Conservation (phyloP, 2,797 vertebrate species). For the Bufotes viridis region DNA sequence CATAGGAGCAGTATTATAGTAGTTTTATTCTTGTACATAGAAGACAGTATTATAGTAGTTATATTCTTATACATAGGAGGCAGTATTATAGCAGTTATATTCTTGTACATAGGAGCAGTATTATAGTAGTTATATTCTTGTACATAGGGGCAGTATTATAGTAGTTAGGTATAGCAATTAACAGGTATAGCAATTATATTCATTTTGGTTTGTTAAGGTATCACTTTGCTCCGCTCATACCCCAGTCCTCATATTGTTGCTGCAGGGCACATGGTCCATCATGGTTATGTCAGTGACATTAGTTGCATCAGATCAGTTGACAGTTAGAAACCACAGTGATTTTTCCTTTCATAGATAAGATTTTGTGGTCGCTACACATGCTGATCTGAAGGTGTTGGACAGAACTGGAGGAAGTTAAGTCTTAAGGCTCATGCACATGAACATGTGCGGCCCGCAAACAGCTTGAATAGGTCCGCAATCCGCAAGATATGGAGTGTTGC, state of each 20-base stretch:
- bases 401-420: not conserved
- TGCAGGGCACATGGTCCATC: not conserved
- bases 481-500: too few species aligned
- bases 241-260: not conserved
- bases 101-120: not conserved
- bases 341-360: conserved; percentile 18
- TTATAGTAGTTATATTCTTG: not conserved
- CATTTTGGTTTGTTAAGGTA: too few species aligned
- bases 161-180: too few species aligned
- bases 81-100: not conserved
- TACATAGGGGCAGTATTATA: not conserved
- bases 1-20: not conserved
- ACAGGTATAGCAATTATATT: too few species aligned
- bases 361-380: not conserved
- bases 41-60: not conserved
- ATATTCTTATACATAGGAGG: not conserved
- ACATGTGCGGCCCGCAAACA: too few species aligned
- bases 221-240: not conserved
- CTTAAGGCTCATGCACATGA: not conserved
- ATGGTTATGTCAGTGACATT: not conserved
- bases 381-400: too few species aligned
- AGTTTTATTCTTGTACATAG: conserved; percentile 1
- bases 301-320: not conserved
- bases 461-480: too few species aligned
- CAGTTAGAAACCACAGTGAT: conserved; percentile 26